These are phyloP conservation scores for Sigmodon hispidus DNA, from an alignment of 2,113 vertebrate genomes.

Conservation along the genomic window DNA sequence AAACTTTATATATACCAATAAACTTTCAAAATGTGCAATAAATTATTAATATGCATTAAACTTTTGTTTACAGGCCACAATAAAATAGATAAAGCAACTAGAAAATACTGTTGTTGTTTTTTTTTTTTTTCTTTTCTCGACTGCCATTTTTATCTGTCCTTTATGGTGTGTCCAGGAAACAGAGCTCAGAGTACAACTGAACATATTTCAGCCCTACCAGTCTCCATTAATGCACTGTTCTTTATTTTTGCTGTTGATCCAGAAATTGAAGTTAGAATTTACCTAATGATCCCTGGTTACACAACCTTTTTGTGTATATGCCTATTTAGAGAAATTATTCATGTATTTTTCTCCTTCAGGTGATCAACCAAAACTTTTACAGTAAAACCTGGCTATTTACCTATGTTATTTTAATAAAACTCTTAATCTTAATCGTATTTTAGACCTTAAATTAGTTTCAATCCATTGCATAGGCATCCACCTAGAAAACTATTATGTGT, in stretches of 20 bases:
- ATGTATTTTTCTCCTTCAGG: neutral
- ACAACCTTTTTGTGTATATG: neutral
- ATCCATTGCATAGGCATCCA: neutral
- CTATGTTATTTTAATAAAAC: neutral
- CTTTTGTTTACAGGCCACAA: neutral
- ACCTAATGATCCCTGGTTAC: neutral
- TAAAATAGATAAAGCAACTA: neutral
- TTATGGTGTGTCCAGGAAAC: neutral
- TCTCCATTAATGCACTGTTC: neutral
- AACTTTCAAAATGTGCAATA: neutral
- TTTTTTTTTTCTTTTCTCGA: neutral
- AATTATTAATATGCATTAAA: slow-evolving; percentile 8
- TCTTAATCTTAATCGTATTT: neutral
- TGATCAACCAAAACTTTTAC: neutral
- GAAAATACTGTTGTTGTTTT: neutral
- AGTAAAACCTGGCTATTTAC: neutral
- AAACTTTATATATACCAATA: neutral
- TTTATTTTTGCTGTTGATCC: neutral
- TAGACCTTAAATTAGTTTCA: neutral
- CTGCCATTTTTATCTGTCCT: neutral
- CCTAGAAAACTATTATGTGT: neutral
- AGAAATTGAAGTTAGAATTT: neutral
- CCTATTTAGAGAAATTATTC: neutral
- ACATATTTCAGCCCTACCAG: neutral
- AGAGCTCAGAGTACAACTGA: neutral